Conservation (phyloP, 1,140 invertebrate genomes). For the Ips nitidus region DNA sequence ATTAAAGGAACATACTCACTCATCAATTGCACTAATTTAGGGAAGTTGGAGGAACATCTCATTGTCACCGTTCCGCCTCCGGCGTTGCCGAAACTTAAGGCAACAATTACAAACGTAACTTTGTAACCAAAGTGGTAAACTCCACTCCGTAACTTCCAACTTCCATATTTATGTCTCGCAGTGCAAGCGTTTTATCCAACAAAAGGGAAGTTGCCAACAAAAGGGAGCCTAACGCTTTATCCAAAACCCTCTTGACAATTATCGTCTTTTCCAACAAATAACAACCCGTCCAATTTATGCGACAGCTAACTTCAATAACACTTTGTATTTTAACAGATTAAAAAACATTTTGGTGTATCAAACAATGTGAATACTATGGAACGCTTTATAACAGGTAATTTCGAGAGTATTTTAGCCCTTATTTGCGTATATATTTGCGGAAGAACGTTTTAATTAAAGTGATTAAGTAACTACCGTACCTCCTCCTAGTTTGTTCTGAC, state of each 20-base stretch:
- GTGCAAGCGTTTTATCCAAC: constrained; percentile 21
- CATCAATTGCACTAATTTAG: background rate
- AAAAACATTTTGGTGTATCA: too few relatives aligned
- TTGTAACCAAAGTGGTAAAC: constrained; percentile 21
- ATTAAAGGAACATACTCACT: background rate
- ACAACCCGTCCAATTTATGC: background rate
- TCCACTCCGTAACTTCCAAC: constrained; percentile 20
- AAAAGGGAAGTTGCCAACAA: constrained; percentile 18
- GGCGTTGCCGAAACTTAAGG: constrained; percentile 9
- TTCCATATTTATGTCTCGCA: constrained; percentile 17
- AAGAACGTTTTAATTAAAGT: constrained; percentile 32
- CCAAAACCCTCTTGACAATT: constrained; percentile 14
- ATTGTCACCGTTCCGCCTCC: constrained; percentile 6
- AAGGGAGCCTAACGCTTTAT: constrained; percentile 11
- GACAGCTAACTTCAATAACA: too few relatives aligned
- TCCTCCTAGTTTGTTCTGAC: constrained; percentile 15
- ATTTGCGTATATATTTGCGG: constrained; percentile 22
- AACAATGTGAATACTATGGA: too few relatives aligned
- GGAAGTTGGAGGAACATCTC: constrained; percentile 1
- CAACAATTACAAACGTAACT: constrained; percentile 20
- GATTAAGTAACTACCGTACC: constrained; percentile 18
- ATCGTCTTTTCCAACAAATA: constrained; percentile 23
- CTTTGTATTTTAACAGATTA: too few relatives aligned
- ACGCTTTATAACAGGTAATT: constrained; percentile 6
- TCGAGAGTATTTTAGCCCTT: constrained; percentile 10